A percentile compares a stretch with the other conserved stretches of the same genome.
phyloP scores from a whole-genome alignment of 1,140 invertebrate genomes.

The Drosophila oshimai region DNA sequence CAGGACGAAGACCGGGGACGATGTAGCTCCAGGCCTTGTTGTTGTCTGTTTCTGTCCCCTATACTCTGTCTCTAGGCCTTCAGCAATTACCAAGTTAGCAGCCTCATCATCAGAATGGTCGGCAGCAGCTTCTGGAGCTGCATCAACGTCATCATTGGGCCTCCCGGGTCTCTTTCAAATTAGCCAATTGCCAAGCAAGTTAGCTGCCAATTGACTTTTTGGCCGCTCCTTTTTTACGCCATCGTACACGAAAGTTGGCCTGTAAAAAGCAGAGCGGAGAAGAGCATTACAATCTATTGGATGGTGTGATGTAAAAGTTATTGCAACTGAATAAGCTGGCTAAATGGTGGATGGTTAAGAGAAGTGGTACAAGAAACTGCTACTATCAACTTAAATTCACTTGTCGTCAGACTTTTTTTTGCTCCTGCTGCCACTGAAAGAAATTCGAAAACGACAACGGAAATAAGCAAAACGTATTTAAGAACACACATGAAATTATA shows the following conservation, averaged over 20 bases:
- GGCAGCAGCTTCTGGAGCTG: constrained; percentile 44
- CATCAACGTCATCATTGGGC: constrained; percentile 73
- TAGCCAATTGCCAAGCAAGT: constrained; percentile 72
- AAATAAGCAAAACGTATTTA: constrained; percentile 69
- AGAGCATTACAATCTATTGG: constrained; percentile 61
- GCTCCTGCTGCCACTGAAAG: not conserved
- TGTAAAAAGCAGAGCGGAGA: constrained; percentile 42
- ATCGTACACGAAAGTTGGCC: constrained; percentile 26
- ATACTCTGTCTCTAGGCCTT: constrained; percentile 55
- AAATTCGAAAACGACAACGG: constrained; percentile 56
- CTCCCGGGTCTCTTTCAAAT: constrained; percentile 69
- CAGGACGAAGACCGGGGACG: constrained; percentile 17
- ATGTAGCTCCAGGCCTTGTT: constrained; percentile 2
- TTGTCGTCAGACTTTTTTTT: constrained; percentile 47
- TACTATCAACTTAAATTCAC: constrained; percentile 31
- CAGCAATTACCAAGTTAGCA: constrained; percentile 77
- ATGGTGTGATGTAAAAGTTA: constrained; percentile 74
- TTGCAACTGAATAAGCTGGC: constrained; percentile 66
- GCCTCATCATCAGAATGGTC: constrained; percentile 66
- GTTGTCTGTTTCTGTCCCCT: no score
- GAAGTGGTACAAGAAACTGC: not conserved
- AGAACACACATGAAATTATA: no score
- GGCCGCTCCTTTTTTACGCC: constrained; percentile 48
- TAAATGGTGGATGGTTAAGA: constrained; percentile 5
- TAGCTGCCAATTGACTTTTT: constrained; percentile 40